phyloP scores from a whole-genome alignment of 2,113 vertebrate species.

The Nannospalax galili region DNA sequence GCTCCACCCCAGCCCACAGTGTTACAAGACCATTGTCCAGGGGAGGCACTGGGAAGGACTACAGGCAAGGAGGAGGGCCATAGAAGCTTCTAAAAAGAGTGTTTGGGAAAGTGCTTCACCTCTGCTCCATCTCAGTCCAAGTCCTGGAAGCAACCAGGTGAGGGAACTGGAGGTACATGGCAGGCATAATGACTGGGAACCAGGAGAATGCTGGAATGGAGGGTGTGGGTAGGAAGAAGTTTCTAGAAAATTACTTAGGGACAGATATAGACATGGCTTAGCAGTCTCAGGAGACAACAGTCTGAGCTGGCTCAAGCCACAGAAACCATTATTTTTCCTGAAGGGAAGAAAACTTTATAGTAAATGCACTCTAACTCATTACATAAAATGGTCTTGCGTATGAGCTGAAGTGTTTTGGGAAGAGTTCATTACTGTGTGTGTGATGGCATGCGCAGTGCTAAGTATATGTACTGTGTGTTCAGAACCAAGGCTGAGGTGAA shows the following conservation, averaged over 20 bases:
- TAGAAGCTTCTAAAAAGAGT: too few relatives aligned
- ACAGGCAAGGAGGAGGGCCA: neutral
- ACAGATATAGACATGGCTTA: neutral
- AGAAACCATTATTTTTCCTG: too few relatives aligned
- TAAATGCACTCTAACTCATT: neutral
- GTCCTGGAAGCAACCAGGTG: neutral
- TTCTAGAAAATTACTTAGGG: neutral
- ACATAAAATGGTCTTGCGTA: neutral
- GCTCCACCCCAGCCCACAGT: neutral
- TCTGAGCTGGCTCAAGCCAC: neutral
- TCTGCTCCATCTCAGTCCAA: neutral
- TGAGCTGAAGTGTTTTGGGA: neutral
- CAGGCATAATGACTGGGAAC: fast-evolving
- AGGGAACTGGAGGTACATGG: neutral
- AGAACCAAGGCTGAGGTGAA: neutral
- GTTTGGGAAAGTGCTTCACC: too few relatives aligned
- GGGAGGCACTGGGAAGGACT: neutral
- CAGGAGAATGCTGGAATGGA: neutral
- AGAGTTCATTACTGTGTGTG: neutral
- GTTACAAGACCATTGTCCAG: too few relatives aligned
- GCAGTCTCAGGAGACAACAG: neutral
- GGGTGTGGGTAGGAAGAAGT: neutral
- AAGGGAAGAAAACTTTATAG: neutral
- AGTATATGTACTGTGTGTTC: neutral
- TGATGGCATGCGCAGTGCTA: too few relatives aligned